Evolutionary conservation across 2,113 vertebrate genomes (phyloP).

Genomic region (Coracopsis vasa): DNA sequence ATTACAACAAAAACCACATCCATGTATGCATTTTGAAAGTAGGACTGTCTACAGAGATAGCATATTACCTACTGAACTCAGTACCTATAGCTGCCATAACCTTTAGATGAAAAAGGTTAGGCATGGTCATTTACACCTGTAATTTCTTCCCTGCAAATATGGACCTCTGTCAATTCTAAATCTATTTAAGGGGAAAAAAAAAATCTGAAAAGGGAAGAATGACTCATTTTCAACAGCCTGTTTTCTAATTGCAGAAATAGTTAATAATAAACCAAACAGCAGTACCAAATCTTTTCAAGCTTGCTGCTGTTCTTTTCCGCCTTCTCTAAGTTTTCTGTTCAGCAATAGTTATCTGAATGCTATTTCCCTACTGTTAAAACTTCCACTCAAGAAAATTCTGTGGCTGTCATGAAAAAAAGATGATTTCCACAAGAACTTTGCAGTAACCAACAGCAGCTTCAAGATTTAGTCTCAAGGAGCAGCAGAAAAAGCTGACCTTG

Average conservation of each 20-base stretch:
- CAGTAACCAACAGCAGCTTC: background rate
- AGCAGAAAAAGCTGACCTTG: background rate
- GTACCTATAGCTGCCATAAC: background rate
- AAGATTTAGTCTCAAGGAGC: background rate
- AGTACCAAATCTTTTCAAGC: background rate
- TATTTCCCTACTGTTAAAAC: background rate
- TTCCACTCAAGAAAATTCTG: background rate
- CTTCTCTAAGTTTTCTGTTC: background rate
- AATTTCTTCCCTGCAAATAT: background rate
- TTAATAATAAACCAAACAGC: conserved; percentile 14
- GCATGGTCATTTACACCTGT: background rate
- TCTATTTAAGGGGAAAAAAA: background rate
- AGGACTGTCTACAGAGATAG: background rate
- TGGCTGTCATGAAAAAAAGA: background rate
- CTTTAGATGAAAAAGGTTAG: background rate
- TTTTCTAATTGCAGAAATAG: background rate
- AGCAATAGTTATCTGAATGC: background rate
- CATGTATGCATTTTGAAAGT: background rate
- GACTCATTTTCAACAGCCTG: background rate
- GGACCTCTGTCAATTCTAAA: background rate
- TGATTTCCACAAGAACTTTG: background rate
- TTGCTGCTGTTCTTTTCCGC: background rate
- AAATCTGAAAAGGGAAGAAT: background rate
- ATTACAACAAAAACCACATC: background rate
- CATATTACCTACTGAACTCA: background rate